Evolutionary conservation across 2,113 vertebrate species (phyloP), one percentile per base, ranked within the genome.

Genomic region (Sinocyclocheilus rhinocerous): DNA sequence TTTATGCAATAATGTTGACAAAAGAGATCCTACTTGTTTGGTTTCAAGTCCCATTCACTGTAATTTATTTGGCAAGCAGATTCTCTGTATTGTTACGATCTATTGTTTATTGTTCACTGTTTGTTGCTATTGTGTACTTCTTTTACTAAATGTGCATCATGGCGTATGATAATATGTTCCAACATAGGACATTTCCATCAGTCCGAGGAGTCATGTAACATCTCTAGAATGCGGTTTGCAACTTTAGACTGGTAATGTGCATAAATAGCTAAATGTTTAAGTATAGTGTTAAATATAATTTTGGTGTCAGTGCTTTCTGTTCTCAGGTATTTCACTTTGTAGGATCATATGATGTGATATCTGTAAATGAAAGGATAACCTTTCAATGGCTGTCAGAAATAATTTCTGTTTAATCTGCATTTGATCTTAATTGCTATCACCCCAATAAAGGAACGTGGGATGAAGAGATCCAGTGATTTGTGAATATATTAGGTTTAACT

Each of bases 351-450:
- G 70, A 77, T n/a, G 33, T 5, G 22, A 13, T 81, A n/a, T 72
- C 73, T 72, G 82, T 77, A 33, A 77, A 55, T 33, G 50, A 55
- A 55, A 81, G 20, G 75, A 89, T 83, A 90, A 84, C 85, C 89
- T 89, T 89, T 83, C 83, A 42, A 42, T 73, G 84, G 92, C 91
- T 92, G 91, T 91, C 87, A 24, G 83, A 90, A 92, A 92, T 92
- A 24, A 76, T 91, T 92, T 90, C 88, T 90, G 83, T 90, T 91
- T 92, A 91, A 91, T 92, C 90, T 81, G 84, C 24, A 81, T 89
- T 82, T 87, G 86, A 82, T 72, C 88, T 92, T 92, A 91, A 91
- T 85, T 87, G 90, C 67, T 87, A 52, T 73, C 36, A 67, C 59
- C 87, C 70, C 52, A 86, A 81, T 81, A 61, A 89, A 91, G 65